Evolutionary conservation across 2,113 vertebrate species (phyloP), one percentile per base, ranked within the genome.

Genomic region (Ictalurus furcatus): DNA sequence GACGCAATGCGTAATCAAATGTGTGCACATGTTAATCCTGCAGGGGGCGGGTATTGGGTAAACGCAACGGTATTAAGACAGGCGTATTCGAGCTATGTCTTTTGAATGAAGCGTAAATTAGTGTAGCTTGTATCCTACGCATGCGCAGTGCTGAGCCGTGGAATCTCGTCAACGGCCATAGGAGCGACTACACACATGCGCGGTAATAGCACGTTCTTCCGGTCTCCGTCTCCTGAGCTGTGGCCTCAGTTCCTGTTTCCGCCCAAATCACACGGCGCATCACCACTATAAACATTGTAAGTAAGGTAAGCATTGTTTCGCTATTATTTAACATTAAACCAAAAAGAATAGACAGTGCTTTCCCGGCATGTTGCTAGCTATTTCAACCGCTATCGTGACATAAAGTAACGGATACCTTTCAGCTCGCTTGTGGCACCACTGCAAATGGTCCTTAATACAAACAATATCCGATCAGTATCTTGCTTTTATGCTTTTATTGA

Each of bases 191-290:
- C 30, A 71, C 25, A 11, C 48, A 52, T 52, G 48, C 48, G 48
- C 48, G 48, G 9, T 65, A 12, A 28, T n/a, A 17, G 5, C 16
- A 3, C 7, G 34, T 54, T 81, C 58, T 61, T 84, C 30, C 21
- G 40, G 19, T 28, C 28, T 28, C 58, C 0, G 56, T 61, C 9
- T 84, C 19, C 34, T 6, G 58, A 12, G 23, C 16, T 59, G 30
- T 37, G 80, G 56, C 56, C 80, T 83, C 80, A 61, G 56, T 84
- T 84, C 30, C 82, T 84, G 23, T 84, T 84, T 84, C 82, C 82
- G 58, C 82, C 82, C 37, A 44, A 59, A 25, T 82, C 37, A 40
- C 3, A 13, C 21, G 1, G 40, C 58, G 16, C 82, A 63, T 82
- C 34, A 63, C 12, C 25, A 13, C 34, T 37, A 1, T 37, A 61